Conservation (phyloP, 2,888 invertebrate species). For the Polylopha cassiicola region DNA sequence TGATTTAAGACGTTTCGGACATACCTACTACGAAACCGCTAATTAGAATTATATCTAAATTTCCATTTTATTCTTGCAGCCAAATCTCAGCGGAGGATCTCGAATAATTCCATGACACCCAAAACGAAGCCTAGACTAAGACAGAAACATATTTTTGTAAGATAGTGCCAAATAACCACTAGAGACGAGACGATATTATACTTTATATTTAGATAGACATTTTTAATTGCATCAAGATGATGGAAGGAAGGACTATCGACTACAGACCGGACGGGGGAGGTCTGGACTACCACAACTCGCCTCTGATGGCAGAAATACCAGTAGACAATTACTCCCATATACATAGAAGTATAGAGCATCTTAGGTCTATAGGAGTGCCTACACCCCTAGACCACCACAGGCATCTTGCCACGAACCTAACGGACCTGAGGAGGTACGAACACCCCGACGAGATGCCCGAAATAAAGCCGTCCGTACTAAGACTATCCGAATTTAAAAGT, state of each 20-base stretch:
- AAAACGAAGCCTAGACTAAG: conserved; percentile 45
- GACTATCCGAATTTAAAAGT: conserved; percentile 70
- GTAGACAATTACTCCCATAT: conserved; percentile 81
- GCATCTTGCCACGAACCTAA: conserved; percentile 66
- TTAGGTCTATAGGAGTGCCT: conserved; percentile 78
- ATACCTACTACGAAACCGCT: conserved; percentile 6
- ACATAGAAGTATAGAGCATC: conserved; percentile 81
- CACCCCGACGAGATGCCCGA: conserved; percentile 71
- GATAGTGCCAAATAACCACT: conserved; percentile 67
- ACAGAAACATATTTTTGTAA: conserved; percentile 66
- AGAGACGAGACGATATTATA: conserved; percentile 38
- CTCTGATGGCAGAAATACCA: conserved; percentile 82
- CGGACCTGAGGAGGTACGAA: conserved; percentile 69
- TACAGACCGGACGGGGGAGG: conserved; percentile 78
- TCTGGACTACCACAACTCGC: conserved; percentile 81
- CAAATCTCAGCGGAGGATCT: conserved; percentile 69
- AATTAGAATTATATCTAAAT: conserved; percentile 18
- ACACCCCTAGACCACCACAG: conserved; percentile 68
- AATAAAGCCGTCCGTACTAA: conserved; percentile 70
- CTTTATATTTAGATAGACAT: conserved; percentile 69
- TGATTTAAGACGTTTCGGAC: conserved; percentile 41
- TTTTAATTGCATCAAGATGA: conserved; percentile 59
- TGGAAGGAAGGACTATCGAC: conserved; percentile 76
- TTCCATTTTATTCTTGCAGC: conserved; percentile 47
- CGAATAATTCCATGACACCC: conserved; percentile 70